phyloP scores from a whole-genome alignment of 2,888 invertebrate species.

The Dicranocentrus wangi region DNA sequence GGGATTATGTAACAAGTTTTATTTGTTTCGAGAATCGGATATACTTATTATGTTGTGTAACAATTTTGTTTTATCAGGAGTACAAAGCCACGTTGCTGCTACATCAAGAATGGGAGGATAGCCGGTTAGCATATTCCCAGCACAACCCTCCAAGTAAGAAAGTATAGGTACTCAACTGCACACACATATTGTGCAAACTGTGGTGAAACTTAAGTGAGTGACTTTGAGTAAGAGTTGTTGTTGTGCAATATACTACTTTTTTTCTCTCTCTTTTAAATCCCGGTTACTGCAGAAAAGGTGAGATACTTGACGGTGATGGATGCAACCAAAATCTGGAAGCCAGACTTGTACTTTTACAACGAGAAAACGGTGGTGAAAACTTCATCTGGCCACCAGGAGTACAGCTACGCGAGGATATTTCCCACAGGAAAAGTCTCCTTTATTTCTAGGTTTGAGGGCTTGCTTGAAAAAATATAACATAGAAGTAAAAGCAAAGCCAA shows the following conservation, averaged over 20 bases:
- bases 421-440: slow-evolving; percentile 32
- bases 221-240: too few relatives aligned
- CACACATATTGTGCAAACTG: too few relatives aligned
- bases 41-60: too few relatives aligned
- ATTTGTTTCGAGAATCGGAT: too few relatives aligned
- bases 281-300: slow-evolving; percentile 25
- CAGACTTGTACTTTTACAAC: slow-evolving; percentile 43
- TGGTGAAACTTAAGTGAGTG: too few relatives aligned
- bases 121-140: slow-evolving; percentile 26
- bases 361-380: slow-evolving; percentile 32
- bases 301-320: slow-evolving; percentile 42
- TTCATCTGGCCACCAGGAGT: slow-evolving; percentile 15
- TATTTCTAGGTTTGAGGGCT: slow-evolving; percentile 27
- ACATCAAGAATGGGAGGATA: slow-evolving; percentile 53
- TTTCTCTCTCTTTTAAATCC: neutral
- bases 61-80: too few relatives aligned
- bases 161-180: neutral
- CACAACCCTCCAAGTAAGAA: slow-evolving; percentile 48
- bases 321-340: slow-evolving; percentile 38
- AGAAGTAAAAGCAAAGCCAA: neutral
- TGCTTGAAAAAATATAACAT: neutral
- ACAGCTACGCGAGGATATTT: slow-evolving; percentile 38
- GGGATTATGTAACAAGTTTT: too few relatives aligned
- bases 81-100: slow-evolving; percentile 32
- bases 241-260: too few relatives aligned